Conservation (phyloP, 1,140 invertebrate genomes). For the Linepithema humile region DNA sequence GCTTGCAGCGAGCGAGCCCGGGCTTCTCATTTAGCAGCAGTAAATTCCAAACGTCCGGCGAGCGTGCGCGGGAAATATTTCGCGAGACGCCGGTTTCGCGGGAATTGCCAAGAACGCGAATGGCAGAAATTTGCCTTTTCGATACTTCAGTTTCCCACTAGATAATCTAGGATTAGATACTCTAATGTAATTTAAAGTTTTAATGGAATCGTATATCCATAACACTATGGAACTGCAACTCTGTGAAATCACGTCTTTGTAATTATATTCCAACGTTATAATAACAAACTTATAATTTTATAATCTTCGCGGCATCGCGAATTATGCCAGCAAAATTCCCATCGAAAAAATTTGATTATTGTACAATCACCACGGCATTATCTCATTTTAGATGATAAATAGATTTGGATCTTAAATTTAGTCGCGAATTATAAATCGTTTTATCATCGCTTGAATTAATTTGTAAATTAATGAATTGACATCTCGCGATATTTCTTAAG, state of each 20-base stretch:
- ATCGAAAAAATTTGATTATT: neutral
- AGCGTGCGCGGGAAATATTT: neutral
- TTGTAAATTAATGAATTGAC: neutral
- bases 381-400: too few species aligned
- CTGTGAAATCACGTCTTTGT: neutral
- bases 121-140: slow-evolving; percentile 16
- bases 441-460: neutral
- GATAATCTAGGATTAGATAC: too few species aligned
- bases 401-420: too few species aligned
- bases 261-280: slow-evolving; percentile 15
- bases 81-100: neutral
- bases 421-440: too few species aligned
- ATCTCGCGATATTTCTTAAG: neutral
- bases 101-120: slow-evolving; percentile 16
- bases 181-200: slow-evolving; percentile 42
- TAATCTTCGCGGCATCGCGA: neutral
- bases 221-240: neutral
- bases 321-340: neutral
- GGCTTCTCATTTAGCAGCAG: neutral
- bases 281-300: slow-evolving; percentile 35
- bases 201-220: slow-evolving; percentile 15
- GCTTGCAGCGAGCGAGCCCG: neutral
- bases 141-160: too few species aligned
- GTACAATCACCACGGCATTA: neutral
- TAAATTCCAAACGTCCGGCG: slow-evolving; percentile 15